Conservation (phyloP, 92 coral and sea anemone species). For the Porites cylindrica region DNA sequence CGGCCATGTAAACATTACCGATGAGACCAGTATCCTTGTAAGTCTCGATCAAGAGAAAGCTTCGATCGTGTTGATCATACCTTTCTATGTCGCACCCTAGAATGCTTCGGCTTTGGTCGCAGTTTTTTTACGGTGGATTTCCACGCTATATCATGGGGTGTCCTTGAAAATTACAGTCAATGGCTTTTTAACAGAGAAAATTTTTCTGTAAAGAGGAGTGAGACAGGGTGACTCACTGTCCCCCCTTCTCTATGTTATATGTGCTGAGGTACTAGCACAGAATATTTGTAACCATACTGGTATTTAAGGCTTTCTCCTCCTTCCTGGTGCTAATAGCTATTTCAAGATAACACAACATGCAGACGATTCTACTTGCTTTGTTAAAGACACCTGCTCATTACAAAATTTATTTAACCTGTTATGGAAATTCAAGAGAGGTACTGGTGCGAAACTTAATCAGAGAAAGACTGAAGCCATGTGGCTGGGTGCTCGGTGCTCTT, state of each 20-base stretch:
- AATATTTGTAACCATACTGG: background rate
- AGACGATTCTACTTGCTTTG: slow-evolving; percentile 32
- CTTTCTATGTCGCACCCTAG: background rate
- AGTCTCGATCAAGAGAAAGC: slow-evolving; percentile 22
- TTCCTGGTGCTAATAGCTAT: background rate
- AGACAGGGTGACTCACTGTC: slow-evolving; percentile 21
- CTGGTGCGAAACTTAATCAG: too few species aligned
- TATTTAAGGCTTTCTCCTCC: slow-evolving; percentile 26
- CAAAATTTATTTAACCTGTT: background rate
- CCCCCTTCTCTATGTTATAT: background rate
- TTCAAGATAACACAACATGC: slow-evolving; percentile 24
- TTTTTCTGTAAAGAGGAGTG: background rate
- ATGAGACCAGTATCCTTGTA: background rate
- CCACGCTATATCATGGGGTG: background rate
- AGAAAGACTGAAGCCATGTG: too few species aligned
- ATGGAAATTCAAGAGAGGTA: too few species aligned
- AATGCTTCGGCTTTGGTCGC: background rate
- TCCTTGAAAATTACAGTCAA: background rate
- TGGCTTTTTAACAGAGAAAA: background rate
- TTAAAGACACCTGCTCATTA: background rate
- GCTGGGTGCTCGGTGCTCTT: too few species aligned
- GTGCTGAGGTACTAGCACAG: background rate
- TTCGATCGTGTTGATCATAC: slow-evolving; percentile 4
- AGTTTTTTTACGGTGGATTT: background rate
- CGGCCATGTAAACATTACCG: background rate